These are phyloP conservation scores for Drosophila lutescens DNA, from an alignment of 2,888 invertebrate genomes.

Conservation along the genomic window DNA sequence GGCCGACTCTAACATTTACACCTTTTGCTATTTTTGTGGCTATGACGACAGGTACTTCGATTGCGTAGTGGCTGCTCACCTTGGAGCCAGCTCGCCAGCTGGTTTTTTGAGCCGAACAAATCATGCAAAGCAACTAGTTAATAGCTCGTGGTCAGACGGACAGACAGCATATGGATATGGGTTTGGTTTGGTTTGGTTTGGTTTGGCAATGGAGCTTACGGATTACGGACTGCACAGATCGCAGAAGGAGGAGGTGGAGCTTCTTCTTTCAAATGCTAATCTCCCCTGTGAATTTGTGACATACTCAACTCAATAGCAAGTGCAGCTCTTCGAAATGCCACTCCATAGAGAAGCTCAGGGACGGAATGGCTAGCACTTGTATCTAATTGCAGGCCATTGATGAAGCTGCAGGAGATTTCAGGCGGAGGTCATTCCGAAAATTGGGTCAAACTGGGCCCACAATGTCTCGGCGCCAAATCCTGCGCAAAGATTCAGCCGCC, in stretches of 20 bases:
- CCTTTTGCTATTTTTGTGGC: constrained; percentile 59
- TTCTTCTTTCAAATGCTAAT: constrained; percentile 31
- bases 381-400: constrained; percentile 45
- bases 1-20: constrained; percentile 39
- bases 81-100: constrained; percentile 53
- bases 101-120: constrained; percentile 51
- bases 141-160: constrained; percentile 45
- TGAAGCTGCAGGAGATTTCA: constrained; percentile 14
- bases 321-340: constrained; percentile 17
- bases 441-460: constrained; percentile 60
- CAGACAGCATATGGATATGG: constrained; percentile 2
- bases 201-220: constrained; percentile 32
- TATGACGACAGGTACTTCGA: constrained; percentile 70
- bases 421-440: constrained; percentile 50
- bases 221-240: neutral
- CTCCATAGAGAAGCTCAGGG: constrained; percentile 26
- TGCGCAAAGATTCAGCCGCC: constrained; percentile 39
- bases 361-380: constrained; percentile 28
- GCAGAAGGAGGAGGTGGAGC: constrained; percentile 9
- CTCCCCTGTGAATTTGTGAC: constrained; percentile 45
- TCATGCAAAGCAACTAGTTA: constrained; percentile 56
- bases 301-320: constrained; percentile 29
- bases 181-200: neutral
- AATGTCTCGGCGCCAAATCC: constrained; percentile 45
- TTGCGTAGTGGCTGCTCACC: constrained; percentile 65